phyloP scores from a whole-genome alignment of 2,888 invertebrate species.

The Lordiphosa andalusiaca region DNA sequence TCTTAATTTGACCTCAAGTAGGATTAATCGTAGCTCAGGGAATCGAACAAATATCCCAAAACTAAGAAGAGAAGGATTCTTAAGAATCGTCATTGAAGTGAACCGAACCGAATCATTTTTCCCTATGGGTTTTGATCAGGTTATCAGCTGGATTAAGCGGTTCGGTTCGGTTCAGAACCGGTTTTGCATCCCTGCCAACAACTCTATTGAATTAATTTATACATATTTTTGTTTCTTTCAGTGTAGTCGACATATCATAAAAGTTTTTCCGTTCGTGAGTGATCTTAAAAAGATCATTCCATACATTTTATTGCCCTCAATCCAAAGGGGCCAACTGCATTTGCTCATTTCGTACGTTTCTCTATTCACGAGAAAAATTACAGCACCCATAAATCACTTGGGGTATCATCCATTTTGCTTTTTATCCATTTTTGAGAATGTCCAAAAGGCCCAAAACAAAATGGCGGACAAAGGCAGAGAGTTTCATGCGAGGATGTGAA shows the following conservation, averaged over 20 bases:
- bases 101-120: no score
- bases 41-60: no score
- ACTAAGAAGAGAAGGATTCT: no score
- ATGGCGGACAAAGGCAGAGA: conserved; percentile 57
- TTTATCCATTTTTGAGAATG: conserved; percentile 65
- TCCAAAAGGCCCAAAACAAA: conserved; percentile 42
- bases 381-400: conserved; percentile 59
- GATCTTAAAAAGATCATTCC: conserved; percentile 63
- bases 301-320: conserved; percentile 50
- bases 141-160: no score
- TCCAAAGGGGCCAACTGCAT: conserved; percentile 29
- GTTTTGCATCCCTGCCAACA: no score
- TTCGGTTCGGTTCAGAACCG: no score
- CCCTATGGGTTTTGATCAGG: no score
- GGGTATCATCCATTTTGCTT: conserved; percentile 19
- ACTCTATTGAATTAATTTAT: no score
- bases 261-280: conserved; percentile 65
- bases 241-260: conserved; percentile 44
- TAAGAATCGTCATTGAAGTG: no score
- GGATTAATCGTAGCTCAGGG: no score
- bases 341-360: conserved; percentile 30
- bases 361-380: conserved; percentile 49
- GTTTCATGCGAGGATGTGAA: conserved; percentile 41
- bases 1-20: no score
- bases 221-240: not conserved